These are phyloP conservation scores for Nomada fabriciana DNA, from an alignment of 2,888 invertebrate genomes.

Conservation along the genomic window DNA sequence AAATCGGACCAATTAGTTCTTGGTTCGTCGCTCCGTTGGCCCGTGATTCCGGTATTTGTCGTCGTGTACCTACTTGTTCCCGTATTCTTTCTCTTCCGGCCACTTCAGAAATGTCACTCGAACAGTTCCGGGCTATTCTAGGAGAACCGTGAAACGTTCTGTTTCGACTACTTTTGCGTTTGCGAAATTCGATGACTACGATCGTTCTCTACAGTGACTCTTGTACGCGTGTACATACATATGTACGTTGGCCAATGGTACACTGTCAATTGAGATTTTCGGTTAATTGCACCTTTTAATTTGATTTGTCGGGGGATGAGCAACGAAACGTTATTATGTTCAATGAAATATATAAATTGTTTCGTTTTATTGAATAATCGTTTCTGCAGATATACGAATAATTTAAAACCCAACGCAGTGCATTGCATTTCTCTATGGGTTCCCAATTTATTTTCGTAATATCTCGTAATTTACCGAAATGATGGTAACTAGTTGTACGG, in stretches of 20 bases:
- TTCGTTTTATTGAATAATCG: too few species aligned
- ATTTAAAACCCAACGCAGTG: too few species aligned
- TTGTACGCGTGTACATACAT: neutral
- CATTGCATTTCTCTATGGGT: too few species aligned
- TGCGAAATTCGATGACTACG: neutral
- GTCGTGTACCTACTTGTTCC: neutral
- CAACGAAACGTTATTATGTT: too few species aligned
- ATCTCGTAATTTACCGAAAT: too few species aligned
- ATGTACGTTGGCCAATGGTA: neutral
- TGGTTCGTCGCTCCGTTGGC: neutral
- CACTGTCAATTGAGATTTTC: neutral
- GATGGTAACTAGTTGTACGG: too few species aligned
- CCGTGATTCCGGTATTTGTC: slow-evolving; percentile 3
- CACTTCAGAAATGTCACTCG: neutral
- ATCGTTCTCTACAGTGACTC: neutral
- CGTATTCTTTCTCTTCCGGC: neutral
- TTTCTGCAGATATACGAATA: too few species aligned
- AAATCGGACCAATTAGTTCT: slow-evolving; percentile 14
- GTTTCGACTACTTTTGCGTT: neutral
- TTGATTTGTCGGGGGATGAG: neutral
- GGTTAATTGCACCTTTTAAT: neutral
- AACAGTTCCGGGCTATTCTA: neutral
- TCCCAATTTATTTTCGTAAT: too few species aligned
- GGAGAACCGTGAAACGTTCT: too few species aligned
- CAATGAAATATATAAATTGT: too few species aligned